Percentiles rank a stretch among this genome's conserved stretches.
phyloP scores from a whole-genome alignment of 2,797 vertebrate genomes.

The Cygnus olor region DNA sequence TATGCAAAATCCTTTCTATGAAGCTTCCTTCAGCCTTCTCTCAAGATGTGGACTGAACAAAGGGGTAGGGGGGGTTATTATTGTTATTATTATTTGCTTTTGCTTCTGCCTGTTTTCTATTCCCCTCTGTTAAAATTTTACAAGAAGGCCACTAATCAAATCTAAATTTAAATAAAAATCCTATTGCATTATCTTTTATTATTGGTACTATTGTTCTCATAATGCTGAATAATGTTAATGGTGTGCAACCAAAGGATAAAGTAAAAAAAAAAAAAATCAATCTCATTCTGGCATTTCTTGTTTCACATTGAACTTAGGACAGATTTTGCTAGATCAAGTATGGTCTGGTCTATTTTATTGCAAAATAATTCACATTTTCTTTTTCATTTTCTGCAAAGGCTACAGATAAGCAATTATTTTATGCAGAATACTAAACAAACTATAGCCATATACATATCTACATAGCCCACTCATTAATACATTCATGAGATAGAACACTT shows the following conservation, averaged over 20 bases:
- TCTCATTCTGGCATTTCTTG: not conserved
- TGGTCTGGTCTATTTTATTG: not conserved
- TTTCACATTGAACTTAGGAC: not conserved
- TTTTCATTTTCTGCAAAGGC: conserved; percentile 8
- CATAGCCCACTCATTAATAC: not conserved
- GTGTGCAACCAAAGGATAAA: conserved; percentile 12
- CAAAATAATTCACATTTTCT: not conserved
- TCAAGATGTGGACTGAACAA: not conserved
- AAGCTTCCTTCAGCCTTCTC: not conserved
- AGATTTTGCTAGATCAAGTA: not conserved
- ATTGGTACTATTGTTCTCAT: not conserved
- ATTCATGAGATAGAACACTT: not conserved
- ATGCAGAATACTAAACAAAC: not conserved
- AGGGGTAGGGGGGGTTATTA: not conserved
- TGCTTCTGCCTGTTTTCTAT: conserved; percentile 20
- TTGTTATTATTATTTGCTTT: not conserved
- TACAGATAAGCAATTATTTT: not conserved
- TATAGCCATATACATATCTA: not conserved
- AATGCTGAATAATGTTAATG: conserved; percentile 7
- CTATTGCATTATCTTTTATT: conserved; percentile 46
- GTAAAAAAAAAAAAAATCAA: not conserved
- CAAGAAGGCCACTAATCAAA: conserved; percentile 15
- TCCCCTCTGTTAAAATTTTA: not conserved
- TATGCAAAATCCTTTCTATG: not conserved
- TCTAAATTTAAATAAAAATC: conserved; percentile 52